phyloP scores from a whole-genome alignment of 2,797 vertebrate genomes.

The Muscicapa comitata region DNA sequence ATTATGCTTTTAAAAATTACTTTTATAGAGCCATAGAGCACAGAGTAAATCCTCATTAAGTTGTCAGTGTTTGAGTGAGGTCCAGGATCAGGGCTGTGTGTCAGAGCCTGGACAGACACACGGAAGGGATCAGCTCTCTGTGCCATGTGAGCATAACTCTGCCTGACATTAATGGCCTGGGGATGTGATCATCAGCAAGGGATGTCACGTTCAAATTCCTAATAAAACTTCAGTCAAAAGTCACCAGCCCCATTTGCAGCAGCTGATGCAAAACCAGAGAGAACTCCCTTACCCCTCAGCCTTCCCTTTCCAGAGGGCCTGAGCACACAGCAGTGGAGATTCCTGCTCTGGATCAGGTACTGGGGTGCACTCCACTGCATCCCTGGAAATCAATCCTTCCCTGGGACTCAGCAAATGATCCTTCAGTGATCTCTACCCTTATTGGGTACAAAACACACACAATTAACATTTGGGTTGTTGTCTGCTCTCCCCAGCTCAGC shows the following conservation, averaged over 20 bases:
- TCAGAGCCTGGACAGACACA: neutral
- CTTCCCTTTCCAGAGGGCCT: neutral
- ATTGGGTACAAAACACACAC: neutral
- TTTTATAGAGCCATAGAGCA: neutral
- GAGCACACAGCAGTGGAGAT: neutral
- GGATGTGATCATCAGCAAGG: neutral
- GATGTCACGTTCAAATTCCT: neutral
- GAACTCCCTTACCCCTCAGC: neutral
- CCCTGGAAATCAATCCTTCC: neutral
- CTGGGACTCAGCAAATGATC: neutral
- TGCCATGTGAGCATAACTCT: neutral
- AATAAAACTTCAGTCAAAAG: neutral
- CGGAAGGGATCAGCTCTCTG: neutral
- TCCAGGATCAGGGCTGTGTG: neutral
- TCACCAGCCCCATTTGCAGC: neutral
- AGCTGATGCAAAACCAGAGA: neutral
- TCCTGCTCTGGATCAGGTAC: neutral
- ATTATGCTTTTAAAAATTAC: neutral
- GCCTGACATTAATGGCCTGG: neutral
- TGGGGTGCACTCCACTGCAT: neutral
- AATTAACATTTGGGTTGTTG: neutral
- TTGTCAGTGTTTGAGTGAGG: neutral
- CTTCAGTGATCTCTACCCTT: neutral
- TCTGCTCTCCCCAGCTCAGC: neutral
- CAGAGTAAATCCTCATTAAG: neutral